Base-by-base conservation (phyloP, 2,797 vertebrate genomes). In the Pseudotriccus pelzelni region DNA sequence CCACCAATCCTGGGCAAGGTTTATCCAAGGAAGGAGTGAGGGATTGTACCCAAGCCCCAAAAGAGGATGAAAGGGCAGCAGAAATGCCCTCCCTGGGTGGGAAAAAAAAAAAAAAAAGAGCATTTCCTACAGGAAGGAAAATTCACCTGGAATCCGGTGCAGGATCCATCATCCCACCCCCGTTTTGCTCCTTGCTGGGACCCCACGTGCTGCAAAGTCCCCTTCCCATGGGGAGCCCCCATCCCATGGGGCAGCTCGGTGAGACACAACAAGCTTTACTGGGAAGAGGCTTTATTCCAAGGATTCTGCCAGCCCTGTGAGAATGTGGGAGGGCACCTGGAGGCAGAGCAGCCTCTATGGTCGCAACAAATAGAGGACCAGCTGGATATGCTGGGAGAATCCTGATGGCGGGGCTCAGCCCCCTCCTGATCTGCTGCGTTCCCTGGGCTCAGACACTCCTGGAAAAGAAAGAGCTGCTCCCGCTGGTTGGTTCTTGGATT, bases 201-300 rank as follows among this genome's bases (percentile, higher is more conserved):
- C 39, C 12, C 2, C 3, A 3, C 0, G 1, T 23, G n/a, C 52
- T 27, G 37, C 2, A 10, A 3, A 9, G 10, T 10, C 56, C 63
- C 3, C 7, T 12, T 19, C 52, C 73, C 52, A 7, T 0, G 6
- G 60, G 16, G 5, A 37, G 1, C 5, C 5, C 27, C 47, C 72
- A 13, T 7, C 14, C 83, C 50, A 4, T 0, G 7, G 59, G 59
- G 30, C 0, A 2, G 12, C 39, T 80, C 5, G 0, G 10, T 3
- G 32, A 66, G 58, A 25, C 36, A 8, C 2, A 1, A 36, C 15
- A 8, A 18, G 4, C 24, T 53, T 50, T 44, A 20, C 20, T 41
- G 70, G 56, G 72, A 4, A 17, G 76, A 19, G 11, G 30, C 4
- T 41, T 49, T 55, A 13, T 18, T 1, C 82, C n/a, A 8, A 24